phyloP scores from a whole-genome alignment of 2,113 vertebrate species.

The Gila orcuttii region DNA sequence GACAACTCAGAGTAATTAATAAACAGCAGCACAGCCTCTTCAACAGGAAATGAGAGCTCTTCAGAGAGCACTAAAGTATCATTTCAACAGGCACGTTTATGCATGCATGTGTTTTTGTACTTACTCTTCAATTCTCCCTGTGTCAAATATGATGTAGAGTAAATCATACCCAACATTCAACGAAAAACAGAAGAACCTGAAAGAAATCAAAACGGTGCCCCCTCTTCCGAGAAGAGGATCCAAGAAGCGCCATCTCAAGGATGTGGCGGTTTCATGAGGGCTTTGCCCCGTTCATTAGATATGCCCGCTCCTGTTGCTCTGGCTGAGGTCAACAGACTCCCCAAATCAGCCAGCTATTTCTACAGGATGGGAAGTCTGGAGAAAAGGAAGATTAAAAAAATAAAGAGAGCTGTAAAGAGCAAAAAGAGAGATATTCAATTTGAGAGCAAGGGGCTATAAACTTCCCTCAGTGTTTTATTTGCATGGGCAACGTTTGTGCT shows the following conservation, averaged over 20 bases:
- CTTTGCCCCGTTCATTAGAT: background rate
- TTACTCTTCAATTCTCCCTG: background rate
- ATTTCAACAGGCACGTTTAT: background rate
- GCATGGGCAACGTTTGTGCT: conserved; percentile 29
- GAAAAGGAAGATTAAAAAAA: conserved; percentile 35
- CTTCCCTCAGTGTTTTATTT: conserved; percentile 27
- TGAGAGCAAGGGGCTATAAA: conserved; percentile 20
- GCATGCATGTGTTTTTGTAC: background rate
- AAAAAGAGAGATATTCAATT: conserved; percentile 46
- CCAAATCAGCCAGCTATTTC: conserved; percentile 4
- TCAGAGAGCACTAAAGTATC: background rate
- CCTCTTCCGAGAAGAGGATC: background rate
- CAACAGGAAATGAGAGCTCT: conserved; percentile 13
- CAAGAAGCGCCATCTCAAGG: background rate
- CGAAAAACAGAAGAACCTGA: background rate
- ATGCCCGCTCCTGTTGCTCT: background rate
- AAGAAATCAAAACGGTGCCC: background rate
- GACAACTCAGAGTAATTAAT: conserved; percentile 43
- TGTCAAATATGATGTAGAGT: background rate
- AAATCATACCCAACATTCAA: background rate
- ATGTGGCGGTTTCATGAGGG: background rate
- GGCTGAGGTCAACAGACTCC: background rate
- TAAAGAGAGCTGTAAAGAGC: conserved; percentile 27
- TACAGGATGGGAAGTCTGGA: background rate
- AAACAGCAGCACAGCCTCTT: background rate